A percentile compares a stretch with the other conserved stretches of the same genome.
phyloP scores from a whole-genome alignment of 1,140 invertebrate species.

The Drosophila micromelanica region DNA sequence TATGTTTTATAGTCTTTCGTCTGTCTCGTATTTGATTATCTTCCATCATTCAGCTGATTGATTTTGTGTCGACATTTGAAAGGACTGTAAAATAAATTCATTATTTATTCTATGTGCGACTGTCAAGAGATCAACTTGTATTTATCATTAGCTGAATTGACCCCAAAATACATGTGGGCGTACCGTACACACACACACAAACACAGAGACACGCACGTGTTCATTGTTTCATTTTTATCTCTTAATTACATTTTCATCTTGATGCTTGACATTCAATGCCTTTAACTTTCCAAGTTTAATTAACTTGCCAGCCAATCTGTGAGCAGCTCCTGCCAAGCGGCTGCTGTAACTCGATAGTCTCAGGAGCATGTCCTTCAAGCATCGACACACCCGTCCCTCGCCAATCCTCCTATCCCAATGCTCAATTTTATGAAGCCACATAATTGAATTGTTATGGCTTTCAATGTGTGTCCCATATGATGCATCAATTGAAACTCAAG shows the following conservation, averaged over 20 bases:
- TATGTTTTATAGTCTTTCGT: constrained; percentile 13
- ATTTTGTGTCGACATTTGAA: constrained; percentile 3
- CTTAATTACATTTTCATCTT: constrained; percentile 78
- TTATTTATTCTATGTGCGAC: constrained; percentile 33
- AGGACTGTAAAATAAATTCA: constrained; percentile 25
- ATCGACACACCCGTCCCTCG: background rate
- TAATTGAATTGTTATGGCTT: constrained; percentile 72
- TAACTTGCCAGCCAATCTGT: constrained; percentile 59
- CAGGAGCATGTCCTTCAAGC: constrained; percentile 15
- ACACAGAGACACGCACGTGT: background rate
- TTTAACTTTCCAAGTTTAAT: constrained; percentile 70
- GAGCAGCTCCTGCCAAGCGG: constrained; percentile 13
- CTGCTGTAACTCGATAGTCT: constrained; percentile 7
- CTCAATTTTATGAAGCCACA: constrained; percentile 46
- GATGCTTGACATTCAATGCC: constrained; percentile 51
- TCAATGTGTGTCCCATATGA: constrained; percentile 9
- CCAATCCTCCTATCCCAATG: constrained; percentile 5
- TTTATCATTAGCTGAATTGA: constrained; percentile 12
- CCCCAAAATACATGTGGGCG: constrained; percentile 40
- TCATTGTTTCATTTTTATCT: constrained; percentile 74
- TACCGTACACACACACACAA: constrained; percentile 2
- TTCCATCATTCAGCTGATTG: constrained; percentile 26
- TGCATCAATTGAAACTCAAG: constrained; percentile 21
- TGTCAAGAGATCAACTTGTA: constrained; percentile 7
- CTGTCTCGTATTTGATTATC: constrained; percentile 45